Base-by-base conservation (phyloP, 2,888 invertebrate genomes). In the Arge pagana region DNA sequence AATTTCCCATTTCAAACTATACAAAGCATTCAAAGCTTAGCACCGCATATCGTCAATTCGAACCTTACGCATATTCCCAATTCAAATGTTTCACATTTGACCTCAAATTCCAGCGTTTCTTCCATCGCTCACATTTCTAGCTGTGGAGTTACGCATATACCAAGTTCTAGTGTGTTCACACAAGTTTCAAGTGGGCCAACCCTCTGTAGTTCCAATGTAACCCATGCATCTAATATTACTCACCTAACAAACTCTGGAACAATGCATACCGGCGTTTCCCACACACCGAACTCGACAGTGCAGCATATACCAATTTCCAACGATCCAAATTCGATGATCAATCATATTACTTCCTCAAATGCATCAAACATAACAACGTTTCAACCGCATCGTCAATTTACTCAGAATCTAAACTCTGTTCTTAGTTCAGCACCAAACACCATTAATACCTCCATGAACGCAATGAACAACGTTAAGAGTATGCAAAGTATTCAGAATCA, bases 11-110 rank as follows among this genome's bases (percentile, higher is more conserved):
- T 74, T 59, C 74, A 72, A 68, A 65, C 74, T 7, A 73, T 76
- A 58, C 76, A 76, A 49, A 75, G 71, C 53, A 74, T 76, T 54
- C 76, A 76, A 55, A 76, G 68, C 55, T 65, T 76, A 26, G 72
- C 74, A 30, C 75, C 76, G 4, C 76, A 76, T 49, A 74, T 76
- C 41, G 75, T 76, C 50, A 71, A 71, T 8, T 70, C 74, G 42
- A 74, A 64, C 50, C 67, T 72, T 42, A 59, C 71, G 36, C 73
- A 72, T 56, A 67, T 70, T 52, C 65, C 71, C 23, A 59, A 55
- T 33, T 67, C 69, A 55, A 63, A 64, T 23, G 65, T 69, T 56
- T 68, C 71, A 26, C 67, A 67, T 45, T 64, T 63, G 26, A 59
- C 65, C 57, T 60, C 68, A 18, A 66, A 62, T 48, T 57, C 67